Evolutionary conservation across 2,888 invertebrate genomes (phyloP), one percentile per base, ranked within the genome.

Genomic region (Plagodis pulveraria): DNA sequence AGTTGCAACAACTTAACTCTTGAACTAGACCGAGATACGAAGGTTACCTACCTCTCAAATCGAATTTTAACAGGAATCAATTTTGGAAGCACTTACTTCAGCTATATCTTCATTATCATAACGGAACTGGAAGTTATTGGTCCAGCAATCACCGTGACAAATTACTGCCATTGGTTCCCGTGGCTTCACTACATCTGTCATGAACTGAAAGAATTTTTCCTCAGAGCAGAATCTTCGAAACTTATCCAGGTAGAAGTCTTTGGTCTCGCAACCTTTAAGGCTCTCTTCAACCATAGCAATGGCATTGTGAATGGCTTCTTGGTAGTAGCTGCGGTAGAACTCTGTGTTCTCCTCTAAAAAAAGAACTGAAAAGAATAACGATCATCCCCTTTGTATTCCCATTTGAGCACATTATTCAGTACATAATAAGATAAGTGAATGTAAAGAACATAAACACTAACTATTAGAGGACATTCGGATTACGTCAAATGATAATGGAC

Each of bases 131-230:
- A 96, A 93, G 78, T 96, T 96, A 72, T 96, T 96, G 0, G 95
- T 95, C 96, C 96, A 96, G 74, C 96, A 96, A 69, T 96, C 96
- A 0, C 96, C 96, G 70, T 96, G 96, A 54, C 95, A 94, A 66
- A 96, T 95, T 4, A 96, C 95, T 0, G 95, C 95, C 45, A 96
- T 76, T 0, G 95, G 94, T 43, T 95, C 95, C 67, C 92, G 91
- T 0, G 94, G 92, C 2, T 93, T 89, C 0, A 95, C 95, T 71
- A 95, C 79, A 34, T 94, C 92, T 58, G 95, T 93, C 96, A 96
- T 96, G 35, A 93, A 93, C 6, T 92, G 91, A 76, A 96, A 96
- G 78, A 96, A 96, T 0, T 93, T 93, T 0, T 95, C 93, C 69
- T 94, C 94, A 42, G 92, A 92, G 50, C 95, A 94, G 75, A 96